Evolutionary conservation across 2,113 vertebrate species (phyloP).

Genomic region (Xenopus borealis): DNA sequence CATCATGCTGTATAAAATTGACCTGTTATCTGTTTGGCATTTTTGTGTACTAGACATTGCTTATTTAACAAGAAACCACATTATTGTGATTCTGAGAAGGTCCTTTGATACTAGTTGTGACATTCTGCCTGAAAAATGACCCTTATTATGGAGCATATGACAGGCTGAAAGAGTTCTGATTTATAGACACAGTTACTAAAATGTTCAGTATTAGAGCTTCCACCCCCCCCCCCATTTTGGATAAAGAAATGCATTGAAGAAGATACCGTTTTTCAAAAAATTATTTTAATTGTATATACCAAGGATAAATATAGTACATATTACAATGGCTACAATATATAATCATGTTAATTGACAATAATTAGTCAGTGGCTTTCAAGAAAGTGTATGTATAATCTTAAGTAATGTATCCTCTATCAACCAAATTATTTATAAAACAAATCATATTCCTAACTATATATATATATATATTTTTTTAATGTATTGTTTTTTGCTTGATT

Average conservation of each 20-base stretch:
- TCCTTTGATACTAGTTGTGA: constrained; percentile 99
- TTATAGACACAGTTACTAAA: constrained; percentile 91
- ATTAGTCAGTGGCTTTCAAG: constrained; percentile 64
- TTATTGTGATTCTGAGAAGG: constrained; percentile 97
- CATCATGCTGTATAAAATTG: constrained; percentile 95
- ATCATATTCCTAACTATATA: constrained; percentile 71
- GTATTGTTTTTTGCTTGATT: constrained; percentile 63
- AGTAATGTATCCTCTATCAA: constrained; percentile 66
- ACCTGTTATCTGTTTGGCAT: constrained; percentile 99
- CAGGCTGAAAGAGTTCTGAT: constrained; percentile 98
- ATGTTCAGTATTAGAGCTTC: constrained; percentile 74
- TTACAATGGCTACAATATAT: constrained; percentile 32
- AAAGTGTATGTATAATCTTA: constrained; percentile 68
- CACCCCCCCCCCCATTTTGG: constrained; percentile 69
- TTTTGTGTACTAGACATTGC: constrained; percentile 98
- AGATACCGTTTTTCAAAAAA: constrained; percentile 64
- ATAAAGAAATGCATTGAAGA: constrained; percentile 61
- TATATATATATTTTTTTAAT: too few species aligned
- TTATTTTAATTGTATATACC: background rate
- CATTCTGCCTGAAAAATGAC: constrained; percentile 99
- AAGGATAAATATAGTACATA: background rate
- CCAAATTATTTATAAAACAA: constrained; percentile 69
- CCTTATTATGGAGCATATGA: constrained; percentile 98
- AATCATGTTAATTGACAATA: constrained; percentile 56
- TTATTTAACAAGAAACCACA: constrained; percentile 99